These are phyloP conservation scores for Paramacrobiotus metropolitanus DNA, from an alignment of 1,140 invertebrate species.

Conservation along the genomic window DNA sequence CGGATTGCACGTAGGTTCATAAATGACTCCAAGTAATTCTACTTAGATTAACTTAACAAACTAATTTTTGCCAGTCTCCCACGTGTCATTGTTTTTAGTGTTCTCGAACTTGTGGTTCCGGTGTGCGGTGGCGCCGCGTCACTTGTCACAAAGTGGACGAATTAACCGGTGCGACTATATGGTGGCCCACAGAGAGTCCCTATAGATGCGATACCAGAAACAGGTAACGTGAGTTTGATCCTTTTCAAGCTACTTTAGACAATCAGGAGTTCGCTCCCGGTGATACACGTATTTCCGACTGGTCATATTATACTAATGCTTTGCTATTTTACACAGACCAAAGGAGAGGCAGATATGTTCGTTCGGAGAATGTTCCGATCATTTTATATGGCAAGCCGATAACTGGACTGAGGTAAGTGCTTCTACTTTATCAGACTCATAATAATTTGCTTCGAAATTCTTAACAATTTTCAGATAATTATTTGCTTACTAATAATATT, in stretches of 20 bases:
- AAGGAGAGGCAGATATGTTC: background rate
- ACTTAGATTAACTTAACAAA: too few relatives aligned
- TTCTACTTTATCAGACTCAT: too few relatives aligned
- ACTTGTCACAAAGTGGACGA: constrained; percentile 28
- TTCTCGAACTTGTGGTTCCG: constrained; percentile 35
- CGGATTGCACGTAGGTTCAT: too few relatives aligned
- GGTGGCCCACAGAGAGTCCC: background rate
- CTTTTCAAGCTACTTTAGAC: too few relatives aligned
- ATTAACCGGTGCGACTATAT: background rate
- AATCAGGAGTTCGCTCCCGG: too few relatives aligned
- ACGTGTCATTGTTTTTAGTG: constrained; percentile 15
- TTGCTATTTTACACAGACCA: background rate
- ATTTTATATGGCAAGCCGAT: background rate
- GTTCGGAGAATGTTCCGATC: background rate
- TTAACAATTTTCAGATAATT: too few relatives aligned
- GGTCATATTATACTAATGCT: background rate
- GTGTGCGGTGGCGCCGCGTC: constrained; percentile 32
- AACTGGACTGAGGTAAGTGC: background rate
- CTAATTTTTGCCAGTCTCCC: too few relatives aligned
- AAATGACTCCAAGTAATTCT: too few relatives aligned
- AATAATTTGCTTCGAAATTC: too few relatives aligned
- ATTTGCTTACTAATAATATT: too few relatives aligned
- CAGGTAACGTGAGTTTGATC: too few relatives aligned
- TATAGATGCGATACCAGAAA: background rate
- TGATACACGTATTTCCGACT: background rate